phyloP scores from a whole-genome alignment of 1,140 invertebrate genomes.

The Ericerus pela region DNA sequence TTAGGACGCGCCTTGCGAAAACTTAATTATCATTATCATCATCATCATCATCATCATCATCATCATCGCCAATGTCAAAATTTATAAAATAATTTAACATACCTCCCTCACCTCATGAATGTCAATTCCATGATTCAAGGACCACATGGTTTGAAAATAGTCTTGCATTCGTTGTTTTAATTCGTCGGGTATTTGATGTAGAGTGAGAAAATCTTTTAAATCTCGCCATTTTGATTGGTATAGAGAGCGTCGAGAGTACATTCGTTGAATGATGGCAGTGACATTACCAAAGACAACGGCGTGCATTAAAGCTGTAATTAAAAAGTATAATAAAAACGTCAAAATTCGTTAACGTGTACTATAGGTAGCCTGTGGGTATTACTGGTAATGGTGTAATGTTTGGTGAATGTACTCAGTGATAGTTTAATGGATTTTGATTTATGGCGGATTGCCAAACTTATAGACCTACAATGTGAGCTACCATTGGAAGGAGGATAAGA shows the following conservation, averaged over 20 bases:
- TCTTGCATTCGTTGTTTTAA: slow-evolving; percentile 93
- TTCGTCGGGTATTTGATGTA: slow-evolving; percentile 92
- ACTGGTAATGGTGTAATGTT: too few relatives aligned
- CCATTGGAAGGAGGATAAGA: too few relatives aligned
- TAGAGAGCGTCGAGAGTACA: slow-evolving; percentile 91
- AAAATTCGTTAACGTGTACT: too few relatives aligned
- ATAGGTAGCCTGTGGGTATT: too few relatives aligned
- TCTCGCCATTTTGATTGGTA: slow-evolving; percentile 94
- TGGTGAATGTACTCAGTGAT: too few relatives aligned
- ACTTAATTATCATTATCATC: too few relatives aligned
- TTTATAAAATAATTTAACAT: slow-evolving; percentile 10
- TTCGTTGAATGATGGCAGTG: slow-evolving; percentile 95
- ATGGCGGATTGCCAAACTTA: too few relatives aligned
- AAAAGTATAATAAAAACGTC: slow-evolving; percentile 10
- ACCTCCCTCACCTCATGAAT: slow-evolving; percentile 68
- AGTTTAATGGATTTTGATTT: too few relatives aligned
- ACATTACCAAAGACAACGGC: slow-evolving; percentile 98
- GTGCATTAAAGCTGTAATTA: slow-evolving; percentile 77
- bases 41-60: too few relatives aligned
- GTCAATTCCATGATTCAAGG: slow-evolving; percentile 95
- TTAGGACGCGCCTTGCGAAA: too few relatives aligned
- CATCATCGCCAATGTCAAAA: too few relatives aligned
- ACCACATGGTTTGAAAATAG: slow-evolving; percentile 98
- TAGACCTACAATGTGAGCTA: too few relatives aligned
- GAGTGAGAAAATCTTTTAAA: slow-evolving; percentile 88